phyloP scores from a whole-genome alignment of 2,113 vertebrate species.

The Otocyon megalotis region DNA sequence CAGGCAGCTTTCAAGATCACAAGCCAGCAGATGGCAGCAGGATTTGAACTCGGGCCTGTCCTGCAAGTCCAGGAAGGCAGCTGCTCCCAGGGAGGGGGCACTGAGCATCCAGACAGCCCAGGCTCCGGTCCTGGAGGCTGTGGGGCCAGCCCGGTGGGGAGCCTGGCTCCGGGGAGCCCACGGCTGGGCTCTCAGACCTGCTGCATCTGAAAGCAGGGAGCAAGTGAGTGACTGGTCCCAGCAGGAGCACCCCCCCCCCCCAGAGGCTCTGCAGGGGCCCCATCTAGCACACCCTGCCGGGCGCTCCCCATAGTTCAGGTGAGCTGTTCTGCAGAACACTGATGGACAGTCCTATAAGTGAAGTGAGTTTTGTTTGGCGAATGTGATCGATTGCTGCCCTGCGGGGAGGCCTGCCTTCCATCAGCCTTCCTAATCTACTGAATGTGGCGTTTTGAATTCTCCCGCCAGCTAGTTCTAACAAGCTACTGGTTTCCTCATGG shows the following conservation, averaged over 20 bases:
- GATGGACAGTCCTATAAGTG: accelerated
- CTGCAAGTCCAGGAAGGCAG: background rate
- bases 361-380: accelerated
- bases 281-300: accelerated
- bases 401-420: background rate
- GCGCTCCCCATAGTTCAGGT: accelerated
- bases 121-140: accelerated
- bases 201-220: accelerated
- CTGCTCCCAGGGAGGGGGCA: background rate
- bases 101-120: background rate
- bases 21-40: accelerated
- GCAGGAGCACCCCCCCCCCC: too few relatives aligned
- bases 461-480: background rate
- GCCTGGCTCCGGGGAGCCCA: accelerated
- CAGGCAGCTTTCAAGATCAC: accelerated
- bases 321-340: background rate
- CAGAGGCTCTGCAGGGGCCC: background rate
- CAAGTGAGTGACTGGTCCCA: too few relatives aligned
- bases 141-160: accelerated
- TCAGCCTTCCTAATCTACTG: accelerated
- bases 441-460: background rate
- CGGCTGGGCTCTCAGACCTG: background rate
- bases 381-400: accelerated
- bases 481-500: background rate
- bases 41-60: background rate